Percentiles rank a stretch among this genome's conserved stretches.
These are phyloP conservation scores for zebrafish (Danio rerio) DNA, from an alignment of 2,113 vertebrate genomes.

Conservation along the genomic window DNA sequence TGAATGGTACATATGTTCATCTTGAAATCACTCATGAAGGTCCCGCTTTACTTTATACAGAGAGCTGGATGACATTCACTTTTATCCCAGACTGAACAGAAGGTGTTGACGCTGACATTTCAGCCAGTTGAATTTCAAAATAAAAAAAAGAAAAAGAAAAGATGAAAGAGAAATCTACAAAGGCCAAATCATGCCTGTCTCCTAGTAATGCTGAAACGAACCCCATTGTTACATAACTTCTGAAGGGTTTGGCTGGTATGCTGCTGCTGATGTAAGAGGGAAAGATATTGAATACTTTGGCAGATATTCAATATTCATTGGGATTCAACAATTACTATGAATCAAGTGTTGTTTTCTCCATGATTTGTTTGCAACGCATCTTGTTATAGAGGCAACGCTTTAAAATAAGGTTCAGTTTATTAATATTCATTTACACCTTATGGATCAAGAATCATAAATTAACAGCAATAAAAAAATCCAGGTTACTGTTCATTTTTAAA, in stretches of 20 bases:
- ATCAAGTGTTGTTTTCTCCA: not conserved
- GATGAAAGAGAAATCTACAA: not conserved
- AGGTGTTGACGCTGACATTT: not conserved
- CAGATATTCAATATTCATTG: not conserved
- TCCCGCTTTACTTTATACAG: not conserved
- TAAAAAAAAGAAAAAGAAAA: not conserved
- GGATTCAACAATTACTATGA: not conserved
- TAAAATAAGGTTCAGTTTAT: constrained; percentile 23
- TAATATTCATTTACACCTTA: not conserved
- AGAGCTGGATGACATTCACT: not conserved
- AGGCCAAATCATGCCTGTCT: not conserved
- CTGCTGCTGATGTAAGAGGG: not conserved
- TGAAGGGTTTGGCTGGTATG: constrained; percentile 1
- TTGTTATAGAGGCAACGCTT: not conserved
- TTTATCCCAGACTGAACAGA: not conserved
- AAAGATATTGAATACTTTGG: not conserved
- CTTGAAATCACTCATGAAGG: not conserved
- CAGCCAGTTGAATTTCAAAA: not conserved
- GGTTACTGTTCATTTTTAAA: not conserved
- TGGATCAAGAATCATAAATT: not conserved
- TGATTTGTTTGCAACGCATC: not conserved
- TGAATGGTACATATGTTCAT: constrained; percentile 20
- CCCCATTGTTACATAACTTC: not conserved
- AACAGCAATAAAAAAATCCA: not conserved
- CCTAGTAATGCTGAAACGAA: not conserved